Evolutionary conservation across 2,797 vertebrate species (phyloP), one percentile per base, ranked within the genome.

Genomic region (Eidolon dupreanum): DNA sequence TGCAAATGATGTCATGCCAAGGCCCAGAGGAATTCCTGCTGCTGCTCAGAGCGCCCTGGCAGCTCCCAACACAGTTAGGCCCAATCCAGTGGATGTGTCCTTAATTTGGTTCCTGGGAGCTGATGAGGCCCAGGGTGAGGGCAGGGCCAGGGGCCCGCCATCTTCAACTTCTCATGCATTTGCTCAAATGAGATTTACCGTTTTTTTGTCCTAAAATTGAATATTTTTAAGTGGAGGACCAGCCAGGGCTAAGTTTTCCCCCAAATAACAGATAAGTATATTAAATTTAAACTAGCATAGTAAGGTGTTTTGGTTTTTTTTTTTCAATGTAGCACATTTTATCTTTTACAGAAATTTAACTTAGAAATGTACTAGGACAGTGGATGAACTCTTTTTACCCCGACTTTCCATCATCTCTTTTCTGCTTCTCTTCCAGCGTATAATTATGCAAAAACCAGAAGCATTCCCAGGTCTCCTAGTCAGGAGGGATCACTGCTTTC

Each of bases 1-100:
- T 84, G 0, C 65, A 98, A 88, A 97, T 97, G 89, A 98, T 98
- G 97, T 97, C 46, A 3, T 94, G 97, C 98, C 8, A 38, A 98
- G 94, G 68, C 97, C 97, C 95, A 38, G 11, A 97, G 98, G 98
- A 97, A 97, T 96, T 97, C 90, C 86, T 68, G 7, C 83, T 82
- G 96, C 78, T 97, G 90, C 87, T 89, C 51, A 11, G 26, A 96
- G 93, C 51, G 26, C 93, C 74, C 85, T 73, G 68, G 94, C 65
- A 65, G 33, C 88, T 97, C 94, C 55, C 26, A 59, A 61, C 46
- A 41, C 95, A 94, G 73, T 82, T 61, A 87, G 95, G 91, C 95
- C 93, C 55, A 74, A 38, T 70, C 0, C 4, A 96, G 41, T 43
- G 94, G 96, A 94, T 79, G 87, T 73, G 65, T 61, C 10, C 17